Base-by-base conservation (phyloP, 2,797 vertebrate species). In the Ptychobarbus kaznakovi region DNA sequence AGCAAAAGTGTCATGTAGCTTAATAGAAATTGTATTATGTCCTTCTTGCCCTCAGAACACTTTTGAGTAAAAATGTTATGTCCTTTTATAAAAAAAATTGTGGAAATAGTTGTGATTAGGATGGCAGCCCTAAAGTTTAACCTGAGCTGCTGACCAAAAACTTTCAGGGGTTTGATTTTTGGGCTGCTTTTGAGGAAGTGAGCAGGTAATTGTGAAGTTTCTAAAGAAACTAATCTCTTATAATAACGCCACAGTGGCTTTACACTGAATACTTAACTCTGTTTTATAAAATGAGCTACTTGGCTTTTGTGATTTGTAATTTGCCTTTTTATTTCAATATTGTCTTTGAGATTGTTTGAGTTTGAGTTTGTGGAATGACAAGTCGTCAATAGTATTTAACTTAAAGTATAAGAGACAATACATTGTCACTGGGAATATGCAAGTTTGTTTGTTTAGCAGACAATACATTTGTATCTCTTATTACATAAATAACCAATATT, bases 81-180 rank as follows among this genome's bases (percentile, higher is more conserved):
- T 32, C 1, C 16, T 51, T 53, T 75, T 58, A 15, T 0, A n/a
- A n/a, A n/a, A n/a, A n/a, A n/a, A n/a, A n/a, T n/a, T 46, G 44
- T 18, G 15, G 15, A 6, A 72, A 42, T 46, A 16, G 42, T 73
- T 28, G n/a, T 16, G 16, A 5, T 16, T 44, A 53, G 61, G 44
- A 79, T 77, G 82, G 25, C 2, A 16, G 6, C 25, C 25, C 13
- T 32, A 2, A 49, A 87, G 79, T 32, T 81, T 73, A 56, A 32
- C 75, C 79, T 82, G 81, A 84, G 2, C 80, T 89, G 63, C 86
- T 90, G 83, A 42, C 49, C 22, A 61, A n/a, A 28, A 20, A 86
- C n/a, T 28, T 82, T 76, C 86, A 81, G 68, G 9, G 35, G 56
- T 1, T 66, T 91, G 91, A 90, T 68, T 77, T 84, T 91, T 84